A percentile compares a stretch with the other conserved stretches of the same genome.
These are phyloP conservation scores for Prunella strophiata DNA, from an alignment of 2,797 vertebrate species.

Conservation along the genomic window DNA sequence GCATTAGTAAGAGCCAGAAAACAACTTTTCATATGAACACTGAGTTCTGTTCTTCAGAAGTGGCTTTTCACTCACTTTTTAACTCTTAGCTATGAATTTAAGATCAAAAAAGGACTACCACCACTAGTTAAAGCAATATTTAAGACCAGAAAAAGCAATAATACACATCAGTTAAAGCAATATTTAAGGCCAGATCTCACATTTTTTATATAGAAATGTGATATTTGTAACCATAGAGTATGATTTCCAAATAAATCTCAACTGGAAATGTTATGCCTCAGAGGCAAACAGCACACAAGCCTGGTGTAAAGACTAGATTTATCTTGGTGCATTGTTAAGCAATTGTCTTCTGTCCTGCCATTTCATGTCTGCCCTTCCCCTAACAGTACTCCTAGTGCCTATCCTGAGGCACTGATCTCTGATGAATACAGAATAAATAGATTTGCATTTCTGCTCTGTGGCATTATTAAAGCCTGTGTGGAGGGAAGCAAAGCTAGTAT, in stretches of 20 bases:
- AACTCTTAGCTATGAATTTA: not conserved
- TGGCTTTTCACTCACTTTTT: not conserved
- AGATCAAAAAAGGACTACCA: not conserved
- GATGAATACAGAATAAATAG: not conserved
- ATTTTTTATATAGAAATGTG: not conserved
- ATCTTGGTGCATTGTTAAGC: not conserved
- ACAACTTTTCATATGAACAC: not conserved
- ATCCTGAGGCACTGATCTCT: not conserved
- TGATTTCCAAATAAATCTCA: not conserved
- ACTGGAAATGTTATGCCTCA: not conserved
- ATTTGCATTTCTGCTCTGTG: not conserved
- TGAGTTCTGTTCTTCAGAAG: not conserved
- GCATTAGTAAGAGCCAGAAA: not conserved
- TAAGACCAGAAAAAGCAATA: not conserved
- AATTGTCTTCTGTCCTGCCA: not conserved
- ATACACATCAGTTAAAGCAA: not conserved
- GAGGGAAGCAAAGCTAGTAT: not conserved
- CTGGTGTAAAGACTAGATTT: not conserved
- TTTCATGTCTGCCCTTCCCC: not conserved
- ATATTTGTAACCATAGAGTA: not conserved
- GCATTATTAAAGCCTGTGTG: not conserved
- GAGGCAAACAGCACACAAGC: not conserved
- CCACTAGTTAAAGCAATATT: not conserved
- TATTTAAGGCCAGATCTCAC: not conserved
- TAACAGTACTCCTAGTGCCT: not conserved